A percentile compares a stretch with the other conserved stretches of the same genome.
Evolutionary conservation across 2,797 vertebrate genomes (phyloP).

Genomic region (Staurois parvus): DNA sequence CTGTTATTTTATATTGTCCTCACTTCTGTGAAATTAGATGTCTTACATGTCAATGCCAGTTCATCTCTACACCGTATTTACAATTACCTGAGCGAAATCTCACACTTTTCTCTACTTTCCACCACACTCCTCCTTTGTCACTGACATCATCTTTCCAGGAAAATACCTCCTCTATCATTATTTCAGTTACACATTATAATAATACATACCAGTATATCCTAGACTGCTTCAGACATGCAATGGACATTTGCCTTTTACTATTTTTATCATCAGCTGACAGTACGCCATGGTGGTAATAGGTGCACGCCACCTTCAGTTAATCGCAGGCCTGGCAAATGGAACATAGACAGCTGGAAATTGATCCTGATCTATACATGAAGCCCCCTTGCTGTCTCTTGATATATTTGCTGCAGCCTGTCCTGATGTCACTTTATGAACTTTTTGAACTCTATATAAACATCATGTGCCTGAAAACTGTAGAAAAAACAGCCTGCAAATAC

Average conservation of each 20-base stretch:
- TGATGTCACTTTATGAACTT: too few relatives aligned
- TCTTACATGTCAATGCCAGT: conserved; percentile 9
- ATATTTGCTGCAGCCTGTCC: too few relatives aligned
- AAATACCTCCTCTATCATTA: conserved; percentile 4
- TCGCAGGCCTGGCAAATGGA: neutral
- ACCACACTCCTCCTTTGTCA: neutral
- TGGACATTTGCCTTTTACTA: neutral
- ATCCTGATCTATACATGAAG: neutral
- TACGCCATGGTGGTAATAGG: neutral
- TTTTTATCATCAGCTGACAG: neutral
- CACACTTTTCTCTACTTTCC: neutral
- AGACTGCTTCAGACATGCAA: neutral
- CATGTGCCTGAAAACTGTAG: too few relatives aligned
- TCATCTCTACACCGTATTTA: neutral
- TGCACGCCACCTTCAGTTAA: neutral
- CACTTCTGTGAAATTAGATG: conserved; percentile 4
- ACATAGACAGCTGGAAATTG: neutral
- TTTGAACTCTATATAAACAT: too few relatives aligned
- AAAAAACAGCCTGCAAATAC: too few relatives aligned
- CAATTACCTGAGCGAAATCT: conserved; percentile 1
- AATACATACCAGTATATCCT: neutral
- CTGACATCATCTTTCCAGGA: neutral
- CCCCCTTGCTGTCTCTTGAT: too few relatives aligned
- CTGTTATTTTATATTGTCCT: conserved; percentile 8
- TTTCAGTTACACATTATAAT: neutral